phyloP scores from a whole-genome alignment of 2,888 invertebrate genomes.

The Plebejus anna region DNA sequence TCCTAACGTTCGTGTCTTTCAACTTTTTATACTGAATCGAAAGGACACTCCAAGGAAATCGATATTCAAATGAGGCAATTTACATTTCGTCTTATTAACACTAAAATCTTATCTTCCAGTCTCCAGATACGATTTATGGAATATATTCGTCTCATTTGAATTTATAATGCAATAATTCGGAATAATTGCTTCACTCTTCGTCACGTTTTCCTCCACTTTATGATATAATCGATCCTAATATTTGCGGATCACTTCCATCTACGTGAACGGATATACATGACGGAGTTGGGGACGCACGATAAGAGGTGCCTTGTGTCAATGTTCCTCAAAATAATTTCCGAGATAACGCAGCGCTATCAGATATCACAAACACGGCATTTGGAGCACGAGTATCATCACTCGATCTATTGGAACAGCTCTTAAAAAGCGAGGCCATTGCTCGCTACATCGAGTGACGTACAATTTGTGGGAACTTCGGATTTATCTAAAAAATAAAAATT shows the following conservation, averaged over 20 bases:
- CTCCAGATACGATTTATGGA: neutral
- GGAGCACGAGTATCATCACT: constrained; percentile 59
- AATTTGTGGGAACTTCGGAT: constrained; percentile 8
- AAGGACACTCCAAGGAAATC: constrained; percentile 12
- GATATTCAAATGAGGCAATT: constrained; percentile 17
- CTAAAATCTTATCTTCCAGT: constrained; percentile 9
- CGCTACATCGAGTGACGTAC: constrained; percentile 1
- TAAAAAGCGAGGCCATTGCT: constrained; percentile 21
- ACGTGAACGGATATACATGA: constrained; percentile 34
- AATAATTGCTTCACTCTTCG: neutral
- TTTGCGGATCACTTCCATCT: neutral
- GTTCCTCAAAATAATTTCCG: constrained; percentile 68
- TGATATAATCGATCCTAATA: constrained; percentile 1
- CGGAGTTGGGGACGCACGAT: constrained; percentile 47
- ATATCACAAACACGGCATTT: constrained; percentile 66
- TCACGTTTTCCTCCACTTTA: neutral
- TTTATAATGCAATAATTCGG: neutral
- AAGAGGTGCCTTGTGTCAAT: constrained; percentile 65
- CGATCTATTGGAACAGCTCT: constrained; percentile 25
- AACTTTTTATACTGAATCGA: constrained; percentile 30
- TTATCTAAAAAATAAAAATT: neutral
- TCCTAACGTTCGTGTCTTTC: constrained; percentile 46
- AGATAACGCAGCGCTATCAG: constrained; percentile 56
- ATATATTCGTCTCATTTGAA: constrained; percentile 7
- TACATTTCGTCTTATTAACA: constrained; percentile 22